These are phyloP conservation scores for Eristalis tenax DNA, from an alignment of 2,888 invertebrate genomes.

Conservation along the genomic window DNA sequence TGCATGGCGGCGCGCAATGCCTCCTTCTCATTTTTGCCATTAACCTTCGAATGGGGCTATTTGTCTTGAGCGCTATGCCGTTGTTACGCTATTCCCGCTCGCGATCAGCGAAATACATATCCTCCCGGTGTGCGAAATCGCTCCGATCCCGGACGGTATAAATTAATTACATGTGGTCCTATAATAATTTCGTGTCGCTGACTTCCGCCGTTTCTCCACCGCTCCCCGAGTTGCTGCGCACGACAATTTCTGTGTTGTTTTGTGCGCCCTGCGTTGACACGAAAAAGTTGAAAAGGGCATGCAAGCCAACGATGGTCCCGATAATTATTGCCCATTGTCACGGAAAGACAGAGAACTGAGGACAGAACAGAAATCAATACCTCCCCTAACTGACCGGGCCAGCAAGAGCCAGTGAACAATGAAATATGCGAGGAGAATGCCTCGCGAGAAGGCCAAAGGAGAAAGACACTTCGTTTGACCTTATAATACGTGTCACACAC, in stretches of 20 bases:
- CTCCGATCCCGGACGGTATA: constrained; percentile 64
- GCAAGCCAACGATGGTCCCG: constrained; percentile 11
- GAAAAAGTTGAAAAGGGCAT: constrained; percentile 46
- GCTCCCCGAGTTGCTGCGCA: constrained; percentile 10
- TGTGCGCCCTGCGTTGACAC: constrained; percentile 41
- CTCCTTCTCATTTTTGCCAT: constrained; percentile 70
- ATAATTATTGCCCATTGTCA: constrained; percentile 64
- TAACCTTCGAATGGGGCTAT: constrained; percentile 66
- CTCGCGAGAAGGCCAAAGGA: constrained; percentile 37
- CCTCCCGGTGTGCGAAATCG: constrained; percentile 38
- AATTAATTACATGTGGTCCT: constrained; percentile 72
- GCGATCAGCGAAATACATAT: constrained; percentile 15
- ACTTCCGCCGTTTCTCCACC: not conserved
- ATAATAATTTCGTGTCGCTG: constrained; percentile 72
- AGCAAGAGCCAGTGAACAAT: not conserved
- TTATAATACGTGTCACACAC: constrained; percentile 64
- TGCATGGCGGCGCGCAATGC: constrained; percentile 49
- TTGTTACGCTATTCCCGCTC: constrained; percentile 37
- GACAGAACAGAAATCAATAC: constrained; percentile 17
- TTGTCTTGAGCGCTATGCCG: constrained; percentile 58
- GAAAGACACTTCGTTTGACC: constrained; percentile 53
- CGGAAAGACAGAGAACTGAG: constrained; percentile 32
- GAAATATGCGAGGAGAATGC: constrained; percentile 29
- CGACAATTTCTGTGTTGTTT: constrained; percentile 47
- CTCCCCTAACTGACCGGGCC: constrained; percentile 5